Evolutionary conservation across 2,113 vertebrate species (phyloP), one percentile per base, ranked within the genome.

Genomic region (Pogona vitticeps): DNA sequence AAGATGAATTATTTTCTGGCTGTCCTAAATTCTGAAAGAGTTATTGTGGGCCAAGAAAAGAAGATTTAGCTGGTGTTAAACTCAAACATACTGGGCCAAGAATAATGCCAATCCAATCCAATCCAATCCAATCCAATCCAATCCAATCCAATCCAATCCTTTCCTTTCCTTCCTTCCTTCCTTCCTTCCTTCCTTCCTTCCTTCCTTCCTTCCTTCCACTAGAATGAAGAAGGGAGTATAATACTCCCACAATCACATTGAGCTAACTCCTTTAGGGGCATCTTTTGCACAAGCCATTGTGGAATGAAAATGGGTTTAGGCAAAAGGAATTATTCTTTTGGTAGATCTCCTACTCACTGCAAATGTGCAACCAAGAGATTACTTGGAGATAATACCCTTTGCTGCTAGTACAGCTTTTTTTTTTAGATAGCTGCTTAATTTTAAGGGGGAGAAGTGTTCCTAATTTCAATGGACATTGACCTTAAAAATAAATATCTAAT

Each of bases 71-170:
- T 84, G 85, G 77, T 88, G 85, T 93, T 80, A 78, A 95, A 56
- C 95, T 88, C 92, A 95, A 95, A 90, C 82, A 93, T 85, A 91
- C 94, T 91, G 95, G 92, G 90, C 91, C 91, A 90, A 85, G 87
- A 81, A 87, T 87, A 0, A 80, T 89, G 90, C 9, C 61, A 90
- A 31, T 0, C n/a, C n/a, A n/a, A n/a, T n/a, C n/a, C n/a, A n/a
- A n/a, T n/a, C n/a, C n/a, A n/a, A n/a, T n/a, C n/a, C n/a, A n/a
- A n/a, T n/a, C n/a, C n/a, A n/a, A n/a, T n/a, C n/a, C n/a, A n/a
- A n/a, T n/a, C n/a, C n/a, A n/a, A n/a, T n/a, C n/a, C n/a, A n/a
- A n/a, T n/a, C n/a, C n/a, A n/a, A n/a, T n/a, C n/a, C n/a, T n/a
- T n/a, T n/a, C n/a, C n/a, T n/a, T n/a, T n/a, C n/a, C n/a, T n/a